Evolutionary conservation across 2,888 invertebrate species (phyloP), one percentile per base, ranked within the genome.

Genomic region (Drosophila paracracens): DNA sequence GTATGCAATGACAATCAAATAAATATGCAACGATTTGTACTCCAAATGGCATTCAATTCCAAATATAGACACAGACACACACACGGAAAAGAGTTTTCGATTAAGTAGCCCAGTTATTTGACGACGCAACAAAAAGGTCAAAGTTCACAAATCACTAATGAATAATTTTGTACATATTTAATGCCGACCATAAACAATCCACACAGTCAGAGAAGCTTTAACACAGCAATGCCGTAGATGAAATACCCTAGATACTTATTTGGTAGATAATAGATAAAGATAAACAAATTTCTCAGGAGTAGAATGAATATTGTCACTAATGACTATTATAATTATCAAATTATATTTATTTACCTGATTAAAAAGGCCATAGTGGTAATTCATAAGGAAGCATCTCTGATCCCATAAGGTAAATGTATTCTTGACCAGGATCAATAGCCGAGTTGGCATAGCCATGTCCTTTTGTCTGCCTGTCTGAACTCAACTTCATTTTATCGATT

Each of bases 21-120:
- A 72, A 76, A 65, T 77, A 68, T 65, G 62, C 78, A 82, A 64
- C 85, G 82, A 82, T 85, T 82, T 82, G 76, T 76, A 82, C 82
- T 71, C 85, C 82, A 82, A 82, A 84, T 82, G 74, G 56, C 81
- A 74, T 74, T 53, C 75, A 57, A 57, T 70, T 40, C 53, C 73
- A 72, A 38, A 63, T 43, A 21, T 16, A 46, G 13, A 21, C 21
- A 46, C 0, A 46, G 21, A 11, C 50, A n/a, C 29, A 48, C 18
- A 13, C n/a, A 25, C 21, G 58, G 31, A 6, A 58, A 46, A 43
- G 46, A 38, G 38, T 33, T 51, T 33, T 27, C 33, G 62, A 65
- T 65, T 35, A 63, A 35, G 27, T 63, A 40, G 18, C 29, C 29
- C 36, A 18, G 13, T 48, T 36, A 63, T 31, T 21, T 13, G 21